These are phyloP conservation scores for Trissoscelio sp. DNA, from an alignment of 2,888 invertebrate species.

Conservation along the genomic window DNA sequence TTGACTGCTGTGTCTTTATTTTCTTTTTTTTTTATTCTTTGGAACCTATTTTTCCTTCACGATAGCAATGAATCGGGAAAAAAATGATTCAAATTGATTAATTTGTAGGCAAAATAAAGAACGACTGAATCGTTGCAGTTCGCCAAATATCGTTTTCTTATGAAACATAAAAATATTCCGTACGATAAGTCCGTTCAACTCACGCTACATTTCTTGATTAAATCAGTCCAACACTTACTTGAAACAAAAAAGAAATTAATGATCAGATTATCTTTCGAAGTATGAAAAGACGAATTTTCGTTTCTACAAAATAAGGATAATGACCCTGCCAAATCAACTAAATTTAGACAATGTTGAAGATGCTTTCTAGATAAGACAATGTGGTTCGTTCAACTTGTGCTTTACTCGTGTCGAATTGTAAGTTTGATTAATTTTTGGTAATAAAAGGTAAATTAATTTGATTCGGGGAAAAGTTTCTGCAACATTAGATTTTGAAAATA, in stretches of 20 bases:
- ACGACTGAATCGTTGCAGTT: neutral
- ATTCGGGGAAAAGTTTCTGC: too few relatives aligned
- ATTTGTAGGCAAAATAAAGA: neutral
- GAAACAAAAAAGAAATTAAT: constrained; percentile 44
- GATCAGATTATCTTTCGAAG: constrained; percentile 38
- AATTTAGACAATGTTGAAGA: constrained; percentile 36
- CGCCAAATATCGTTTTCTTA: constrained; percentile 1
- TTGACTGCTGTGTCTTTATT: constrained; percentile 57
- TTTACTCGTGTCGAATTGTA: constrained; percentile 5
- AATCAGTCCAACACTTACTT: constrained; percentile 41
- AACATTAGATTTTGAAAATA: too few relatives aligned
- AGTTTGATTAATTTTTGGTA: neutral
- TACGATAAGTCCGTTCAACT: constrained; percentile 32
- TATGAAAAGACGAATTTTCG: constrained; percentile 47
- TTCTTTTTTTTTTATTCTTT: constrained; percentile 13
- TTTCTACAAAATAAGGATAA: constrained; percentile 33
- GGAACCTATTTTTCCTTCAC: neutral
- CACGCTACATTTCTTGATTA: constrained; percentile 37
- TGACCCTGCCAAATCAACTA: constrained; percentile 32
- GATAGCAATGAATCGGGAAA: neutral
- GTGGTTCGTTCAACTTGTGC: constrained; percentile 23
- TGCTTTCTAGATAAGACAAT: constrained; percentile 13
- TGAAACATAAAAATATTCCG: constrained; percentile 15
- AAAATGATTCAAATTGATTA: neutral
- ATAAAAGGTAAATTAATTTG: neutral